Percentiles rank a stretch among this genome's conserved stretches.
Conservation (phyloP, 2,888 invertebrate genomes). For the Caenorhabditis afra region DNA sequence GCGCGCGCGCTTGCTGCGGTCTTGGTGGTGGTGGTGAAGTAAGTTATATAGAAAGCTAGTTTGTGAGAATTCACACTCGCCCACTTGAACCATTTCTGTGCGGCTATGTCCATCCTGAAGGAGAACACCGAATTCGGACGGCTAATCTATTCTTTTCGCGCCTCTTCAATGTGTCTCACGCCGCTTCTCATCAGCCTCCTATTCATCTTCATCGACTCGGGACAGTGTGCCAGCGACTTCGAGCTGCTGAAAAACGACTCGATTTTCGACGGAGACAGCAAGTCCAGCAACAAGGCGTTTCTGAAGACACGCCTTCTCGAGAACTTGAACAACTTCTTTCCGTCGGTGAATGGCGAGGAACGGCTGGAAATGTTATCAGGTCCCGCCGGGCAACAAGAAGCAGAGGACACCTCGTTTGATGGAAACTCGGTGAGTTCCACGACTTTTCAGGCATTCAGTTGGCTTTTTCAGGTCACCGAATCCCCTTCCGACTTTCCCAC, state of each 20-base stretch:
- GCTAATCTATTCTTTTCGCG: conserved; percentile 4
- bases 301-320: conserved; percentile 53
- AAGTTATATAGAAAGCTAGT: conserved; percentile 27
- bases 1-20: conserved; percentile 19
- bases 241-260: conserved; percentile 46
- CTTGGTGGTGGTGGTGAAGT: not conserved
- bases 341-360: conserved; percentile 42
- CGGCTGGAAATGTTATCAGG: conserved; percentile 54
- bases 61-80: conserved; percentile 3
- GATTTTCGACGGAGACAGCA: conserved; percentile 38
- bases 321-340: conserved; percentile 63
- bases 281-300: conserved; percentile 48
- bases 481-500: conserved; percentile 24
- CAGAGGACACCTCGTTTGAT: not conserved
- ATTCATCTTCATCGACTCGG: conserved; percentile 2
- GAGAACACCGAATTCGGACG: not conserved
- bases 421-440: conserved; percentile 26
- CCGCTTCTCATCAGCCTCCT: conserved; percentile 2
- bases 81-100: conserved; percentile 52
- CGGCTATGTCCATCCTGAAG: conserved; percentile 13
- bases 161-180: conserved; percentile 6
- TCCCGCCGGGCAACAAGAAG: conserved; percentile 3
- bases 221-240: conserved; percentile 26
- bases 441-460: not conserved
- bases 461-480: conserved; percentile 29